Percentiles rank a stretch among this genome's conserved stretches.
Evolutionary conservation across 2,113 vertebrate genomes (phyloP).

Genomic region (Procavia capensis): DNA sequence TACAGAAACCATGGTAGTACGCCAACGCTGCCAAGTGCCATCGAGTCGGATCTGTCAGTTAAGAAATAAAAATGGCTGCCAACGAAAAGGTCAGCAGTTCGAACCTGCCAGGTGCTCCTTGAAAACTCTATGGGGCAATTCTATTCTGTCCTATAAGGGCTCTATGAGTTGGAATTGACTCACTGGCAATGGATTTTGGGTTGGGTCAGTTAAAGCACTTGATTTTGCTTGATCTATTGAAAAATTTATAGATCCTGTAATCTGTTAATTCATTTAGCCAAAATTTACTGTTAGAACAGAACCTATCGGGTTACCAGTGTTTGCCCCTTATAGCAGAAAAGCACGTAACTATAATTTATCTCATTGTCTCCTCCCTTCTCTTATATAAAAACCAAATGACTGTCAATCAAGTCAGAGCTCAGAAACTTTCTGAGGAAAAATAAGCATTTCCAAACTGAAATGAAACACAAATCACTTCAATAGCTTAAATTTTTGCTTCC

Average conservation of each 20-base stretch:
- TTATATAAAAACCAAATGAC: conserved; percentile 51
- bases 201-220: not conserved
- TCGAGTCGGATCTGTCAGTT: too few relatives aligned
- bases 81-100: too few relatives aligned
- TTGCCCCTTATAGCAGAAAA: conserved; percentile 39
- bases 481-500: conserved; percentile 55
- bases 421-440: conserved; percentile 72
- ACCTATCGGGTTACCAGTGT: not conserved
- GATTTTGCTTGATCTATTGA: not conserved
- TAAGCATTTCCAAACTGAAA: conserved; percentile 65
- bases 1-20: too few relatives aligned
- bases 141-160: too few relatives aligned
- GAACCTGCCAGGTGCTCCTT: too few relatives aligned
- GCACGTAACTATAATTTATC: conserved; percentile 41
- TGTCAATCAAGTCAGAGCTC: conserved; percentile 58
- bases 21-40: too few relatives aligned
- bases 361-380: conserved; percentile 29
- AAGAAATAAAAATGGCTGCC: too few relatives aligned
- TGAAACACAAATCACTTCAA: conserved; percentile 69
- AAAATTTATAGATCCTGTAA: not conserved
- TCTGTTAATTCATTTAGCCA: not conserved
- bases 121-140: too few relatives aligned
- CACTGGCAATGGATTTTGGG: too few relatives aligned
- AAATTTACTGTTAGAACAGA: conserved; percentile 26
- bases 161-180: too few relatives aligned